phyloP scores from a whole-genome alignment of 2,888 invertebrate species.

The Pherbina coryleti region DNA sequence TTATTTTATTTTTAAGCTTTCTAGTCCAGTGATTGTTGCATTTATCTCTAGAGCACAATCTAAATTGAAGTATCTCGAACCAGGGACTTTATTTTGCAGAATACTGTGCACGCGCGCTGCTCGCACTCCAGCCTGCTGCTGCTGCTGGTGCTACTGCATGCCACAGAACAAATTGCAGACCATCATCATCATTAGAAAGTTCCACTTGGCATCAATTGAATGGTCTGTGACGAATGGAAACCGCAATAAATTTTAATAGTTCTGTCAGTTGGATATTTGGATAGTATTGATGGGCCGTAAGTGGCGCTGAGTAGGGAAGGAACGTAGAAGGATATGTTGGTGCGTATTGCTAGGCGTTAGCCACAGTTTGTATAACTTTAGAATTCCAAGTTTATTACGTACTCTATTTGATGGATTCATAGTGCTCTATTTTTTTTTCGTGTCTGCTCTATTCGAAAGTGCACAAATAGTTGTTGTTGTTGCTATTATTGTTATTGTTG shows the following conservation, averaged over 20 bases:
- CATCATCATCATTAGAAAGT: conserved; percentile 56
- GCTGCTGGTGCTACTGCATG: not conserved
- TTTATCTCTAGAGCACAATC: conserved; percentile 3
- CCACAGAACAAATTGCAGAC: not conserved
- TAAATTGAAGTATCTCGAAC: conserved; percentile 1
- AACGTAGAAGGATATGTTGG: too few species aligned
- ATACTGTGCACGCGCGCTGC: not conserved
- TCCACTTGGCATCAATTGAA: conserved; percentile 62
- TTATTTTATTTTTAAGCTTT: not conserved
- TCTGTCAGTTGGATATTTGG: conserved; percentile 13
- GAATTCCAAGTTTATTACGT: too few species aligned
- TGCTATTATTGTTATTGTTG: not conserved
- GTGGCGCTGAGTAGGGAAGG: too few species aligned
- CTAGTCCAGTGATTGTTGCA: not conserved
- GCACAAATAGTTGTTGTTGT: not conserved
- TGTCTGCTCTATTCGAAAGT: too few species aligned
- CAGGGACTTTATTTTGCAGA: not conserved
- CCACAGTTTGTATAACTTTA: too few species aligned
- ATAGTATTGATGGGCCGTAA: not conserved
- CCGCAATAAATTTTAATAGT: conserved; percentile 48
- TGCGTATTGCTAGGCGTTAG: too few species aligned
- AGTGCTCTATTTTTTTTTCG: too few species aligned
- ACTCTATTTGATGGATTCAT: too few species aligned
- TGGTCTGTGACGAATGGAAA: conserved; percentile 59
- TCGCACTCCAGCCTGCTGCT: not conserved